Evolutionary conservation across 35 echinoderm and acorn worm species (phyloP), one percentile per base, ranked within the genome.

Genomic region (Holothuria glaberrima): DNA sequence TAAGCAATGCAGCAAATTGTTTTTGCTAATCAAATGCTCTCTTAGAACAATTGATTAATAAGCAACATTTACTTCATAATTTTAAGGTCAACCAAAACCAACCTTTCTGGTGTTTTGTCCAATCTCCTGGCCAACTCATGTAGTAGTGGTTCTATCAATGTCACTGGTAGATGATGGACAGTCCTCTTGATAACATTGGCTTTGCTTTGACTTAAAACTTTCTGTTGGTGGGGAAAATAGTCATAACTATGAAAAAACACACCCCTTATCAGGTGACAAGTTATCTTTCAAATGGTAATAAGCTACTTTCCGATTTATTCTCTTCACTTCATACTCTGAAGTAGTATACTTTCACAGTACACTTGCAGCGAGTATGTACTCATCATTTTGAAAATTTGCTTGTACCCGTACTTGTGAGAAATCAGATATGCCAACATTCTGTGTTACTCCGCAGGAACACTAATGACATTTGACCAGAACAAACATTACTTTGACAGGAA

Each of bases 41-140:
- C n/a, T 54, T 2, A 54, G 50, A 54, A 9, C 3, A 54, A 54
- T n/a, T n/a, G 12, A 5, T 41, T 41, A 7, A 41, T 41, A 41
- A 41, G 36, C 36, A 54, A 54, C 10, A 17, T 1, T 14, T 46
- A 46, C 10, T 46, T 46, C 10, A 5, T 46, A 5, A 46, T 5
- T 10, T 46, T 54, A 54, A 14, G 1, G 13, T 12, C 5, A 54
- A 14, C 5, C 6, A 31, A 0, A 0, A 73, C 69, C 30, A 24
- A 97, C 95, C 90, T 97, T 63, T 97, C 89, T 28, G 95, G 92
- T 59, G 92, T 89, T 72, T 90, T 85, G 81, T 97, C 93, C 46
- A 97, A 86, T 58, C 95, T 85, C 66, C 71, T 86, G 41, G 92
- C 86, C 19, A 97, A 54, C 54, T 94, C 95, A 59, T 97, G 83